These are phyloP conservation scores for Bucorvus abyssinicus DNA, from an alignment of 2,797 vertebrate genomes.

Conservation along the genomic window DNA sequence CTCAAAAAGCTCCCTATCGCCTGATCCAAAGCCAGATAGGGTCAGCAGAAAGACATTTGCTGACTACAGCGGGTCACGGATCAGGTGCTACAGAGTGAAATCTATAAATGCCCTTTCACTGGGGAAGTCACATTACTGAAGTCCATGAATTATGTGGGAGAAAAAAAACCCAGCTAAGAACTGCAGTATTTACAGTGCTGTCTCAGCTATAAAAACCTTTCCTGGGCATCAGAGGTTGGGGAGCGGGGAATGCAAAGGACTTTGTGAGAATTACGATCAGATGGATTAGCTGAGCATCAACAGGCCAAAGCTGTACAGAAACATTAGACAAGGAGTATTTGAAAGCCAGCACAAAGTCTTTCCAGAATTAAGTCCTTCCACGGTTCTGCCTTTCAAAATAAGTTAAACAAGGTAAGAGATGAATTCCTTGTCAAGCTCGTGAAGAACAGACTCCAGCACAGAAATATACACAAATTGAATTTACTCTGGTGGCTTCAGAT, in stretches of 20 bases:
- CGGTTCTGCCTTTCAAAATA: constrained; percentile 27
- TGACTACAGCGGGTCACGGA: neutral
- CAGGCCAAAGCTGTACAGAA: neutral
- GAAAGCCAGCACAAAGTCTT: constrained; percentile 17
- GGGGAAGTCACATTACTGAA: constrained; percentile 5
- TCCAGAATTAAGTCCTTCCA: constrained; percentile 31
- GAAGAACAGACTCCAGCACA: constrained; percentile 26
- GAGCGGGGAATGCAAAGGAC: neutral
- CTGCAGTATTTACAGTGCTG: neutral
- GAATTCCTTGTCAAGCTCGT: constrained; percentile 32
- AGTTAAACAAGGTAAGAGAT: constrained; percentile 38
- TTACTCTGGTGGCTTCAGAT: constrained; percentile 43
- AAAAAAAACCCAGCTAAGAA: neutral
- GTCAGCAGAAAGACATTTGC: constrained; percentile 47
- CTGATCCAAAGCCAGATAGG: constrained; percentile 18
- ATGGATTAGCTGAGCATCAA: neutral
- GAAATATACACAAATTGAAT: constrained; percentile 60
- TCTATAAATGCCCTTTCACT: neutral
- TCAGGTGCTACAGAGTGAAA: constrained; percentile 9
- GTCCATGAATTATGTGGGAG: neutral
- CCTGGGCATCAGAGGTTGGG: neutral
- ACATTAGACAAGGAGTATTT: neutral
- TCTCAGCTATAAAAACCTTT: neutral
- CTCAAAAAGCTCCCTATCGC: neutral
- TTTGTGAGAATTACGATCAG: neutral